Evolutionary conservation across 2,797 vertebrate species (phyloP).

Genomic region (Spinibarbus caldwelli): DNA sequence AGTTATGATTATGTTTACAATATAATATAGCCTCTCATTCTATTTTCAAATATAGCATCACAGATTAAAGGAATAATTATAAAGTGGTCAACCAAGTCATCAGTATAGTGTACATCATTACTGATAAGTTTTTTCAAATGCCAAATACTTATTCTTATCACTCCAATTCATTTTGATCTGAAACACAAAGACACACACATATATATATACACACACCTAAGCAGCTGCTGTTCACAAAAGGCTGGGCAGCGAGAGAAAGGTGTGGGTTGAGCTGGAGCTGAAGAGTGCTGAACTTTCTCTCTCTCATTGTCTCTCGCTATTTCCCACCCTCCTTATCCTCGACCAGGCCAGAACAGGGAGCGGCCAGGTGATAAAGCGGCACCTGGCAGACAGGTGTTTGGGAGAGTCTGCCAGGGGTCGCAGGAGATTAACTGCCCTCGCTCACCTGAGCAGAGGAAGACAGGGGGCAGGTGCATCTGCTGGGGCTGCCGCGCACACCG

Average conservation of each 20-base stretch:
- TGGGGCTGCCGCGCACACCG: slow-evolving; percentile 53
- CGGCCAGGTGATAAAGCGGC: slow-evolving; percentile 62
- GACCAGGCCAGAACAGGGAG: slow-evolving; percentile 27
- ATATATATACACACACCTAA: slow-evolving; percentile 27
- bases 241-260: slow-evolving; percentile 38
- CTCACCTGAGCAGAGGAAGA: slow-evolving; percentile 58
- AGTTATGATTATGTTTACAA: neutral
- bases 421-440: slow-evolving; percentile 72
- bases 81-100: neutral
- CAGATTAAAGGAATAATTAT: neutral
- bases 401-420: slow-evolving; percentile 55
- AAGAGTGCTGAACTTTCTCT: slow-evolving; percentile 54
- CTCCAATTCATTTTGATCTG: neutral
- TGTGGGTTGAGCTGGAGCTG: slow-evolving; percentile 53
- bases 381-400: slow-evolving; percentile 79
- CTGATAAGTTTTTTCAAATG: neutral
- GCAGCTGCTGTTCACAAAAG: slow-evolving; percentile 61
- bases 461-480: slow-evolving; percentile 70
- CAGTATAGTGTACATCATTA: neutral
- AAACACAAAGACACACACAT: slow-evolving; percentile 1
- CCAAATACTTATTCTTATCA: neutral
- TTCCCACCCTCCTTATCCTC: slow-evolving; percentile 57
- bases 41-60: neutral
- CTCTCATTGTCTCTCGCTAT: slow-evolving; percentile 50
- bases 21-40: neutral